Evolutionary conservation across 2,797 vertebrate species (phyloP), one percentile per base, ranked within the genome.

Genomic region (Gymnopithys bicolor): DNA sequence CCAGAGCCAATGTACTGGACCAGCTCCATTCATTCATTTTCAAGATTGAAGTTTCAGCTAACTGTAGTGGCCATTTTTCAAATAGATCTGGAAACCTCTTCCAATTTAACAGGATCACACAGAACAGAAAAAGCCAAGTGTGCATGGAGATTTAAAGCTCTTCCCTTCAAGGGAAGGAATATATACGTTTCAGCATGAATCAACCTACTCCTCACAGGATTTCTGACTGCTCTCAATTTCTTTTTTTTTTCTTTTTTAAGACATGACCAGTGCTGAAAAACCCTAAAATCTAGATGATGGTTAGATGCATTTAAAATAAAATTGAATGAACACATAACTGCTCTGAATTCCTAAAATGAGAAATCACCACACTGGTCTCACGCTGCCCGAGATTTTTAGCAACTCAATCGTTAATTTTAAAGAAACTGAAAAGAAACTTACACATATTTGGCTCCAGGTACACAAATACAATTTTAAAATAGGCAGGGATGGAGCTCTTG

Each of bases 1-100:
- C 97, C 97, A 96, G 93, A 98, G 99, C 99, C 99, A 99, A 98
- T 98, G 97, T 97, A 98, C 98, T 99, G 99, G 99, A 99, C 97
- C 94, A 66, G 88, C 96, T 99, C 99, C 99, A 99, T 98, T 95
- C 97, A 97, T 97, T 98, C 97, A 98, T 98, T 98, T 98, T 97
- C 97, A 98, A 98, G 97, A 98, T 95, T 97, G 97, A 97, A 97
- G 96, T 92, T 97, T 97, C 96, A 97, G 97, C 97, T 98, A 98
- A 97, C 98, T 95, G 95, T 97, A 98, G 98, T 97, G 97, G 97
- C 97, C 98, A 96, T 97, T 98, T 98, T 97, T 97, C 97, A 97
- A 96, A 95, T 84, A 96, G 94, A 92, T 97, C 96, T 97, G 97
- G 96, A 97, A 98, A 95, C 92, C 89, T 94, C 94, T 96, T 97